A percentile compares a stretch with the other conserved stretches of the same genome.
phyloP scores from a whole-genome alignment of 2,888 invertebrate genomes.

The Neuroscelio doddi region DNA sequence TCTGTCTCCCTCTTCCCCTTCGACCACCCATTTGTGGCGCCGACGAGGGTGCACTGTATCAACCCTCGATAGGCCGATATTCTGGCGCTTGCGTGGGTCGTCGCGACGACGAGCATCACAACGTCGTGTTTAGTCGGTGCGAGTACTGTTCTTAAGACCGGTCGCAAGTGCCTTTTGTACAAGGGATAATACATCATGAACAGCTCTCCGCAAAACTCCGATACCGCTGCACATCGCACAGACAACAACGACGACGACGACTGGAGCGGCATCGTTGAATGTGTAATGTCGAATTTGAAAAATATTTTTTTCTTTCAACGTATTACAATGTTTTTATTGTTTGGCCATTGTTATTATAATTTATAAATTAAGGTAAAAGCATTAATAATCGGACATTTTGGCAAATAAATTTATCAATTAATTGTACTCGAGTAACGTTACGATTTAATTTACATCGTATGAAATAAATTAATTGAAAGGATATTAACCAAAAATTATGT shows the following conservation, averaged over 20 bases:
- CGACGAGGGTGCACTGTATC: constrained; percentile 39
- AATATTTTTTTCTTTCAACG: not conserved
- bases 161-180: not conserved
- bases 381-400: no score
- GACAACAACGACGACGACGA: constrained; percentile 70
- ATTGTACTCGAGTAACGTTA: no score
- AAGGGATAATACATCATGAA: constrained; percentile 57
- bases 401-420: no score
- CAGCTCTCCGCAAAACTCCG: constrained; percentile 62
- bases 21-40: not conserved
- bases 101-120: not conserved
- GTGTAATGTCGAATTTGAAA: constrained; percentile 56
- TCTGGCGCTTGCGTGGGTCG: constrained; percentile 58
- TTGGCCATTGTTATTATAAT: not conserved
- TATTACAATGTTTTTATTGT: not conserved
- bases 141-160: not conserved
- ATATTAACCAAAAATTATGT: no score
- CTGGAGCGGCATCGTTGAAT: constrained; percentile 70
- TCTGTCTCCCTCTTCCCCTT: no score
- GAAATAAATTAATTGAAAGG: not conserved
- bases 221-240: constrained; percentile 44
- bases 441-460: not conserved
- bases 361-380: no score
- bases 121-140: not conserved
- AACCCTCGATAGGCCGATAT: constrained; percentile 56